These are phyloP conservation scores for Drosophila nikananu DNA, from an alignment of 1,140 invertebrate species.

Conservation along the genomic window DNA sequence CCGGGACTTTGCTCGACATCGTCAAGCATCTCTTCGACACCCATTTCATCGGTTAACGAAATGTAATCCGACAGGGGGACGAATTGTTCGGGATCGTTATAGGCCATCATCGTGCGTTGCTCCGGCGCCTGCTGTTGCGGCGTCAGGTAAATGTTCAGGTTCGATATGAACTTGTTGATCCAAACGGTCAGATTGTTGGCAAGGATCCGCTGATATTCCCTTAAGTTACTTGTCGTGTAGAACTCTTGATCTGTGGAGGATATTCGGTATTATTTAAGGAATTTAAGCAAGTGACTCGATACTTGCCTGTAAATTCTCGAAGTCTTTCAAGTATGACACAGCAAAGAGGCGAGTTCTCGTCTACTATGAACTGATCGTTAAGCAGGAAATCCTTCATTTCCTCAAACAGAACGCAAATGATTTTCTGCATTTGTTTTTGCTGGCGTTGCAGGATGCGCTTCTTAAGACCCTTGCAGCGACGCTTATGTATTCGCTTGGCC, in stretches of 20 bases:
- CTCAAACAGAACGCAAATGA: slow-evolving; percentile 79
- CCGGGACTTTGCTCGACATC: slow-evolving; percentile 23
- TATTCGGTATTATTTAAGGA: background rate
- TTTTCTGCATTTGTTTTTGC: slow-evolving; percentile 77
- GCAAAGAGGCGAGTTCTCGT: slow-evolving; percentile 71
- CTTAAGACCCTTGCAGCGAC: slow-evolving; percentile 60
- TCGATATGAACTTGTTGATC: slow-evolving; percentile 84
- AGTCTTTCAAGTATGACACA: slow-evolving; percentile 73
- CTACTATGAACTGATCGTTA: slow-evolving; percentile 77
- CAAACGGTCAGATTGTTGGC: slow-evolving; percentile 80
- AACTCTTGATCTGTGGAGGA: slow-evolving; percentile 70
- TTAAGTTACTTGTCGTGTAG: slow-evolving; percentile 76
- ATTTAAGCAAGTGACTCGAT: too few species aligned
- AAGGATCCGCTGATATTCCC: slow-evolving; percentile 75
- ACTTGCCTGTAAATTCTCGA: slow-evolving; percentile 73
- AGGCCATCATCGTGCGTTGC: slow-evolving; percentile 40
- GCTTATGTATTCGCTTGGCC: slow-evolving; percentile 43
- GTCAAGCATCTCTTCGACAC: slow-evolving; percentile 45
- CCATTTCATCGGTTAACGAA: slow-evolving; percentile 49
- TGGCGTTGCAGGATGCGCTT: slow-evolving; percentile 69
- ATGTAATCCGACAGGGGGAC: slow-evolving; percentile 75
- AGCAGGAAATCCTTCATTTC: slow-evolving; percentile 82
- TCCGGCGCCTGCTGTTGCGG: slow-evolving; percentile 57
- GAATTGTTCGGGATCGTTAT: slow-evolving; percentile 60
- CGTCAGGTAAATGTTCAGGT: slow-evolving; percentile 76